These are phyloP conservation scores for Drosophila buzzatii DNA, from an alignment of 2,888 invertebrate species.

Conservation along the genomic window DNA sequence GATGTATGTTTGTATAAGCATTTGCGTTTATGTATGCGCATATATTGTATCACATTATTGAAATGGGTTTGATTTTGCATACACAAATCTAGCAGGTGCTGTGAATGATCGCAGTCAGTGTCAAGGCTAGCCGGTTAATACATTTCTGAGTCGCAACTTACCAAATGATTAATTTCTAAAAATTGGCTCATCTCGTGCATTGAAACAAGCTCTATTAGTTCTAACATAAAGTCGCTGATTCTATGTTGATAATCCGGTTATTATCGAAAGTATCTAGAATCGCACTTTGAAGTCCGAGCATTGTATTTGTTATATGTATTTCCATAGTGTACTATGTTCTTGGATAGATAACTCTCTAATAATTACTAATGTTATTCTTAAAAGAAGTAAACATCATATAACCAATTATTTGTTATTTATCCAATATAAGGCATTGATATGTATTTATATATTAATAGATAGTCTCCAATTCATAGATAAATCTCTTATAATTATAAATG, in stretches of 20 bases:
- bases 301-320: background rate
- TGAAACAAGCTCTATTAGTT: background rate
- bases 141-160: conserved; percentile 3
- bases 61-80: conserved; percentile 40
- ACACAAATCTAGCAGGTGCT: conserved; percentile 25
- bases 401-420: no score
- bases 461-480: no score
- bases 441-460: no score
- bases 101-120: conserved; percentile 15
- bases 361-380: no score
- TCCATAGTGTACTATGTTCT: background rate
- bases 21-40: conserved; percentile 1
- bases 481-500: no score
- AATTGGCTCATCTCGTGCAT: conserved; percentile 10
- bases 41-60: conserved; percentile 4
- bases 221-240: background rate
- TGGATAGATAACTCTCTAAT: background rate
- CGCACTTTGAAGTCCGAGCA: background rate
- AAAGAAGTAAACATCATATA: no score
- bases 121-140: conserved; percentile 30
- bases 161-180: background rate
- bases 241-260: background rate
- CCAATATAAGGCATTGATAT: no score
- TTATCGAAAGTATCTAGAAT: background rate
- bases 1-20: background rate